Conservation (phyloP, 2,113 vertebrate genomes). For the Mormyrus lacerda region DNA sequence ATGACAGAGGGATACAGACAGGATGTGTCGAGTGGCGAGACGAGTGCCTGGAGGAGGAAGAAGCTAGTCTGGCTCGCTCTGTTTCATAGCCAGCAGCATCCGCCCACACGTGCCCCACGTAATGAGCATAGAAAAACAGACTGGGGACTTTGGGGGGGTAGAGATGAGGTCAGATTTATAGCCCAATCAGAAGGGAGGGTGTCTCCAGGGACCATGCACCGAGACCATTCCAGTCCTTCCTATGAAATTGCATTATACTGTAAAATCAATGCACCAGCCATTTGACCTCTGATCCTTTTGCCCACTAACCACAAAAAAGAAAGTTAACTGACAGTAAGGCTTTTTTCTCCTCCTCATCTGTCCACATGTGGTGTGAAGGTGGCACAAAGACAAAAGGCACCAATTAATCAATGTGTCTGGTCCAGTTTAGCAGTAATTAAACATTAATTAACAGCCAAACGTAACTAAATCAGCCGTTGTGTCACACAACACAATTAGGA, state of each 20-base stretch:
- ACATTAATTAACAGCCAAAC: not conserved
- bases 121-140: not conserved
- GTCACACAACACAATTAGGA: not conserved
- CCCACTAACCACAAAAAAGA: slow-evolving; percentile 35
- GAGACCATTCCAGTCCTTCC: slow-evolving; percentile 4
- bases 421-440: not conserved
- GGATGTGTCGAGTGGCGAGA: not conserved
- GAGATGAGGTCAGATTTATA: slow-evolving; percentile 1
- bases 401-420: not conserved
- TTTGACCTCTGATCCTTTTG: slow-evolving; percentile 44
- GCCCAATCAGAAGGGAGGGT: slow-evolving; percentile 16
- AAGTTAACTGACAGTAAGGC: slow-evolving; percentile 34
- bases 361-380: not conserved
- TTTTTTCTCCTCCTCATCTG: not conserved
- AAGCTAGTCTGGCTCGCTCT: not conserved
- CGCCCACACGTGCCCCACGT: not conserved
- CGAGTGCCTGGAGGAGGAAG: not conserved
- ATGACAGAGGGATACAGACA: not conserved
- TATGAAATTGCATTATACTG: slow-evolving; percentile 20
- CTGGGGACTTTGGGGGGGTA: not conserved
- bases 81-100: not conserved
- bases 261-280: slow-evolving; percentile 41
- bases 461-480: not conserved
- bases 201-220: slow-evolving; percentile 21
- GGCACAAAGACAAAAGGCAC: not conserved